Base-by-base conservation (phyloP, 2,888 invertebrate species). In the Opisthograptis luteolata region DNA sequence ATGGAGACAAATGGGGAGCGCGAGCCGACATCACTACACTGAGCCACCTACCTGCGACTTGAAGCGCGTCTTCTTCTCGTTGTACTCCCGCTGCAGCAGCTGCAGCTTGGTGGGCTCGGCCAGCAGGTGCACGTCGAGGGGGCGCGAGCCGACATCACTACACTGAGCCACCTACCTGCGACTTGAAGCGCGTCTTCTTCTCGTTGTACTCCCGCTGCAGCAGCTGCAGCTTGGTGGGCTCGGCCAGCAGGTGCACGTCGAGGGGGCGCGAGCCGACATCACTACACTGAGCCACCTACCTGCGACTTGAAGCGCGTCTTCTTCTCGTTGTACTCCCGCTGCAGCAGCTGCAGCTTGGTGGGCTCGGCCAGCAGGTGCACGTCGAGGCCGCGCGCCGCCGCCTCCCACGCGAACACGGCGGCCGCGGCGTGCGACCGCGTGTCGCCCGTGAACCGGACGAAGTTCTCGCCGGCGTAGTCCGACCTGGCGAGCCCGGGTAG, bases 91-190 rank as follows among this genome's bases (percentile, higher is more conserved):
- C 79, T 98, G 95, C 50, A 99, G 84, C 64, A 97, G 84, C 81
- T 99, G 99, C 55, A 99, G 88, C 84, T 99, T 99, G 6, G 99
- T 99, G 4, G 99, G 99, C 81, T 99, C 99, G 2, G 99, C 99
- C 61, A 99, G 92, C 46, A 99, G 92, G 80, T 99, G 98, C 14
- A 98, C 97, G 87, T 98, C 98, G n/a, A n/a, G 22, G n/a, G n/a
- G n/a, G n/a, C n/a, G n/a, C n/a, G n/a, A n/a, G n/a, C n/a, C n/a
- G n/a, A n/a, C n/a, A n/a, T n/a, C n/a, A n/a, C n/a, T n/a, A n/a
- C n/a, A n/a, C n/a, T n/a, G n/a, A n/a, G n/a, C n/a, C n/a, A n/a
- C n/a, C n/a, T 17, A 94, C 94, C 79, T 95, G 93, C 7, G 95
- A 94, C 86, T 99, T 98, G 64, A 97, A 95, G 64, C 96, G 95